A percentile compares a stretch with the other conserved stretches of the same genome.
These are phyloP conservation scores for Philereme vetulata DNA, from an alignment of 2,888 invertebrate species.

Conservation along the genomic window DNA sequence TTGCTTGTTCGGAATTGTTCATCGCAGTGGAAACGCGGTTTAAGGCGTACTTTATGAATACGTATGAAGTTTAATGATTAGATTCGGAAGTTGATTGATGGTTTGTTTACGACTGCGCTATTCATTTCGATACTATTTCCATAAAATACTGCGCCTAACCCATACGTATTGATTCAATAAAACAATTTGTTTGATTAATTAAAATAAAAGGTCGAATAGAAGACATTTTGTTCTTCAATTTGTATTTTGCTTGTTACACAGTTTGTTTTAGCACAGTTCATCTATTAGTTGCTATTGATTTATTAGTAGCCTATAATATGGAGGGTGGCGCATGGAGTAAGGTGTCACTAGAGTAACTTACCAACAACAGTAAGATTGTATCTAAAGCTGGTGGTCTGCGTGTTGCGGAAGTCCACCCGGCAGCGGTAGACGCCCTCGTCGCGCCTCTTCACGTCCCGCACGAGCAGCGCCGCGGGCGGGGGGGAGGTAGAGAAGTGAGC, in stretches of 20 bases:
- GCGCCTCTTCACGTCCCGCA: constrained; percentile 90
- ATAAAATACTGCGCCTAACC: constrained; percentile 7
- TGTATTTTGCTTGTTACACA: too few relatives aligned
- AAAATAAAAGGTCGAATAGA: background rate
- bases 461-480: constrained; percentile 90
- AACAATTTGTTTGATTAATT: constrained; percentile 1
- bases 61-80: constrained; percentile 35
- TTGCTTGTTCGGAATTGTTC: background rate
- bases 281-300: too few relatives aligned
- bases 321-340: too few relatives aligned
- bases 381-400: constrained; percentile 94
- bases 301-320: too few relatives aligned
- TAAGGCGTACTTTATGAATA: constrained; percentile 37
- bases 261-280: too few relatives aligned
- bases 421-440: constrained; percentile 96
- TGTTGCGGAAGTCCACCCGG: constrained; percentile 94
- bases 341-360: constrained; percentile 71
- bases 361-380: constrained; percentile 96
- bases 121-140: constrained; percentile 13
- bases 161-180: constrained; percentile 7
- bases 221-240: too few relatives aligned
- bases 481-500: constrained; percentile 92
- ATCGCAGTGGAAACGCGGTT: constrained; percentile 2
- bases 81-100: constrained; percentile 36
- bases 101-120: constrained; percentile 25